Percentiles rank a stretch among this genome's conserved stretches.
phyloP scores from a whole-genome alignment of 2,888 invertebrate genomes.

The Timandra comae region DNA sequence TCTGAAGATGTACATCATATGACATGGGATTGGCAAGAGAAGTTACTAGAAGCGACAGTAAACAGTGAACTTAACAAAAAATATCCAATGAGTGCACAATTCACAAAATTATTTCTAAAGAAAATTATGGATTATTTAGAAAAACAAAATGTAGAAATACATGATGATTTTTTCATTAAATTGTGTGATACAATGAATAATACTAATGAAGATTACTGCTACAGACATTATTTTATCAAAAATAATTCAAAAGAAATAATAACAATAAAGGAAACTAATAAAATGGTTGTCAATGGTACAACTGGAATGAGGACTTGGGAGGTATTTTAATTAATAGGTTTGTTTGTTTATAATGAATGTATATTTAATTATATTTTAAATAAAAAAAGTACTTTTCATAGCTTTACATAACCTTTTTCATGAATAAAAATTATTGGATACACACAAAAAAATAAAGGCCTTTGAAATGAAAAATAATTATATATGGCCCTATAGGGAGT shows the following conservation, averaged over 20 bases:
- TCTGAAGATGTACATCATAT: slow-evolving; percentile 35
- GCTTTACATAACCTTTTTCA: too few relatives aligned
- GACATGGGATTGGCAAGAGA: slow-evolving; percentile 75
- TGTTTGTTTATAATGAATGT: too few relatives aligned
- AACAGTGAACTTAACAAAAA: slow-evolving; percentile 66
- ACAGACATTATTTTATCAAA: slow-evolving; percentile 79
- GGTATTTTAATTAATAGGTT: slow-evolving; percentile 48
- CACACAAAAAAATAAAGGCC: too few relatives aligned
- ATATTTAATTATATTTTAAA: too few relatives aligned
- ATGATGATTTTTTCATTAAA: slow-evolving; percentile 80
- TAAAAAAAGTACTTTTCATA: too few relatives aligned
- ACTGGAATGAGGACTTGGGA: slow-evolving; percentile 89
- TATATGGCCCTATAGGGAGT: too few relatives aligned
- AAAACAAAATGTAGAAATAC: slow-evolving; percentile 67
- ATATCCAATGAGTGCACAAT: slow-evolving; percentile 79
- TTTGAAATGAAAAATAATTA: too few relatives aligned
- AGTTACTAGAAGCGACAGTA: slow-evolving; percentile 77
- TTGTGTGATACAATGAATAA: slow-evolving; percentile 73
- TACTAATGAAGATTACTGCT: slow-evolving; percentile 52
- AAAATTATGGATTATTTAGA: slow-evolving; percentile 78
- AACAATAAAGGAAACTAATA: slow-evolving; percentile 82
- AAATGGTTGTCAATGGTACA: slow-evolving; percentile 85
- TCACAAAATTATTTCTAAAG: slow-evolving; percentile 81
- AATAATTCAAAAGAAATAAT: slow-evolving; percentile 44
- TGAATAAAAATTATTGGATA: too few relatives aligned